Evolutionary conservation across 1,140 invertebrate species (phyloP), one percentile per base, ranked within the genome.

Genomic region (Harpegnathos saltator): DNA sequence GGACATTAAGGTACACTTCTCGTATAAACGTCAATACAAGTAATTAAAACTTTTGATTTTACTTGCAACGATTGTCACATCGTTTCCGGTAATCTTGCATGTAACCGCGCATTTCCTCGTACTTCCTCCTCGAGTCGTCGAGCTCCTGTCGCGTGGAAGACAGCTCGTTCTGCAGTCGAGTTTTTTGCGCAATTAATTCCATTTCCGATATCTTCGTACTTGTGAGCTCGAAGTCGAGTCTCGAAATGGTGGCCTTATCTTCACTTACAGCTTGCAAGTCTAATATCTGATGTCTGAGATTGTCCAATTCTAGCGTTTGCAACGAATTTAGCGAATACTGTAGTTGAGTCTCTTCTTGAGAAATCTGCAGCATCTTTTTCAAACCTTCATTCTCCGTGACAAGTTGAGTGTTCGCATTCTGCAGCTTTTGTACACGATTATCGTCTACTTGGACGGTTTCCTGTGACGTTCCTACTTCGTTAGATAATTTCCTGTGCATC

Each of bases 261-360:
- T 96, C 96, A 75, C 95, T 95, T n/a, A 90, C 87, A 5, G 95
- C 95, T 90, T 96, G 95, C 33, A 96, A 90, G 92, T 97, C 96
- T 3, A 97, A 86, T 72, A 97, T 94, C 91, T 96, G 95, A 91
- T 96, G 96, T 82, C 95, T 95, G 48, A 97, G 91, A 90, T 95
- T 94, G 89, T 96, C 95, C 12, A 96, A 90, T 92, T 96, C 96
- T 72, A 95, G 91, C 0, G 82, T 89, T 44, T 90, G 91, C 12
- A 90, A 66, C 5, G 91, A 89, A 84, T 93, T 93, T 15, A 92
- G 61, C 5, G 87, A 85, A 9, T 90, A 91, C 15, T 93, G 90
- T 73, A 86, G 83, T 12, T 87, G 72, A 7, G 89, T 87, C 26
- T 93, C 94, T 5, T 92, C 91, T 48, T 93, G 90, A 50, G 93